These are phyloP conservation scores for Excalfactoria chinensis DNA, from an alignment of 2,113 vertebrate genomes.

Conservation along the genomic window DNA sequence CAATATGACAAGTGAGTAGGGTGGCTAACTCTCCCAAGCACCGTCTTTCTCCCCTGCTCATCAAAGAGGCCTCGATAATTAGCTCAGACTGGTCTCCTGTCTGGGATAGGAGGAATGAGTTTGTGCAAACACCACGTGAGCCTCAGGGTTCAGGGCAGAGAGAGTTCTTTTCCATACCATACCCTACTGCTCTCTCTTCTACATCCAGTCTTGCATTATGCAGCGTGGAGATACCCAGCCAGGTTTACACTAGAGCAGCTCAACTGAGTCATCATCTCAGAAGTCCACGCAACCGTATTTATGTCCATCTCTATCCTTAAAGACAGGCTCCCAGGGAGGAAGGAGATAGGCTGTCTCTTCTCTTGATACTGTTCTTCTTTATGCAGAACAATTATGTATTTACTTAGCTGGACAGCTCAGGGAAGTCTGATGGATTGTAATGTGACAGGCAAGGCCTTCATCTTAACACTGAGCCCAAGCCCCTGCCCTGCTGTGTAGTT, in stretches of 20 bases:
- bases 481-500: background rate
- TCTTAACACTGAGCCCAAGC: background rate
- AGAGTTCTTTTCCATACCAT: background rate
- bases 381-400: background rate
- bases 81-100: background rate
- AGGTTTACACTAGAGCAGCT: background rate
- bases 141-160: background rate
- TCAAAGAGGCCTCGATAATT: background rate
- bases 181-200: background rate
- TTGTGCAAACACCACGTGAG: background rate
- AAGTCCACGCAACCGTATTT: background rate
- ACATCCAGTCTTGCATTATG: background rate
- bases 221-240: background rate
- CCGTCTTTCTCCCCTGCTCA: background rate
- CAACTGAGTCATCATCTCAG: background rate
- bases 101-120: background rate
- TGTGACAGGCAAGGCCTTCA: background rate
- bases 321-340: background rate
- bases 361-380: background rate
- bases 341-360: background rate
- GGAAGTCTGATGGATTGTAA: background rate
- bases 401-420: slow-evolving; percentile 2
- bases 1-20: background rate
- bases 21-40: background rate
- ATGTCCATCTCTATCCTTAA: slow-evolving; percentile 10